Base-by-base conservation (phyloP, 2,113 vertebrate genomes). In the Ameiurus melas region DNA sequence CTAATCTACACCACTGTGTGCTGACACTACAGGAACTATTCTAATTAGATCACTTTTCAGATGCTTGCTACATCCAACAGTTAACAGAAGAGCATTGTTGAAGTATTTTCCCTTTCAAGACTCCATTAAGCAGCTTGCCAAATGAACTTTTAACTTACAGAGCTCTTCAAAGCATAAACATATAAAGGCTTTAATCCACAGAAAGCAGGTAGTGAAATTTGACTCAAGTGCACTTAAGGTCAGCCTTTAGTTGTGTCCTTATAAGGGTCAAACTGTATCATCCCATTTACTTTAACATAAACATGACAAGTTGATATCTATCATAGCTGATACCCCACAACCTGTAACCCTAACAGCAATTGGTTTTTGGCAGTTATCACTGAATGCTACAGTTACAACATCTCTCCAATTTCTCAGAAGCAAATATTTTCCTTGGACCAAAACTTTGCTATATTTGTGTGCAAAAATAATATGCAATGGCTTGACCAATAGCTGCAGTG, bases 221-320 rank as follows among this genome's bases (percentile, higher is more conserved):
- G 90, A 94, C 91, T 93, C 87, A 36, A 60, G 83, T 88, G 85
- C 92, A 91, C 87, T 90, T 77, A 84, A 75, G 85, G 89, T 89
- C 84, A 89, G 89, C 89, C 86, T 82, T 68, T 58, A 82, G 88
- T 88, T 78, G 58, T 81, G 83, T 85, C 91, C 86, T 87, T 91
- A 89, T 87, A 92, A 84, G 87, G 91, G 91, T 93, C 90, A 89
- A 87, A 92, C 91, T 68, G 87, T 75, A 92, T 94, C 92, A 93
- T 94, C 92, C 7, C 92, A 39, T 87, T 92, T 92, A 93, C 93
- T 94, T 94, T 93, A 95, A 95, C 94, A 92, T 93, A 94, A 96
- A 95, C 94, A 94, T 85, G 88, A 92, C 91, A 90, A 91, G 86
- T 90, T 92, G 93, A 93, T 94, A 91, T 88, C 88, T 87, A 93